phyloP scores from a whole-genome alignment of 2,113 vertebrate genomes.

The western clawed frog (Xenopus tropicalis) region DNA sequence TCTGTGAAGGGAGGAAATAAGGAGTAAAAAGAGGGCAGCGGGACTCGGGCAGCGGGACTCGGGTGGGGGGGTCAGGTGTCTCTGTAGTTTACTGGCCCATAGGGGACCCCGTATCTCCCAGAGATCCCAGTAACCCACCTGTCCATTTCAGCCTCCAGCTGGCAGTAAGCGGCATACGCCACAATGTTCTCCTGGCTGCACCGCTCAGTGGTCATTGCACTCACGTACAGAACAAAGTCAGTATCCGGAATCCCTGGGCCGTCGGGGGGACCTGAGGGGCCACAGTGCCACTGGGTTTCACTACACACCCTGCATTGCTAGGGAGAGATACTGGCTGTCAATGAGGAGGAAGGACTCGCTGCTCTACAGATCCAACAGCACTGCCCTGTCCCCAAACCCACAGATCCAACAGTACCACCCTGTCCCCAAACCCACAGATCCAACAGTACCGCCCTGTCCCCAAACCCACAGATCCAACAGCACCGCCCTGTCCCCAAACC shows the following conservation, averaged over 20 bases:
- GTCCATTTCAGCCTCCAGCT: slow-evolving; percentile 91
- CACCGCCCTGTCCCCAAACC: too few relatives aligned
- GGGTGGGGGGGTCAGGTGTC: too few relatives aligned
- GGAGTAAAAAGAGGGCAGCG: slow-evolving; percentile 39
- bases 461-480: too few relatives aligned
- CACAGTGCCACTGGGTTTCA: slow-evolving; percentile 73
- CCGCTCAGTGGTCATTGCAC: slow-evolving; percentile 86
- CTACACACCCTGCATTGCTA: slow-evolving; percentile 89
- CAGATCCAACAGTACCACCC: too few relatives aligned
- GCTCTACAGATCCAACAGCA: too few relatives aligned
- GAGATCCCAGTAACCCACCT: slow-evolving; percentile 62
- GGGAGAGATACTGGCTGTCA: background rate
- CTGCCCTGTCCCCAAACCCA: too few relatives aligned
- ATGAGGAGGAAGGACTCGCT: background rate
- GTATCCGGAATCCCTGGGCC: slow-evolving; percentile 81
- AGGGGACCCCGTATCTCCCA: too few relatives aligned
- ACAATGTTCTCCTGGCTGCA: slow-evolving; percentile 95
- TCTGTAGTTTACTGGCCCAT: too few relatives aligned
- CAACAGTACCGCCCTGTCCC: too few relatives aligned
- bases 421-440: too few relatives aligned
- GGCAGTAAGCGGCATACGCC: slow-evolving; percentile 95
- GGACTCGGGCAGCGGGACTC: background rate
- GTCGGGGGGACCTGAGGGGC: slow-evolving; percentile 69
- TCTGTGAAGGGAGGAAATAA: slow-evolving; percentile 56
- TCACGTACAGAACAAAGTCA: slow-evolving; percentile 92